Evolutionary conservation across 1,140 invertebrate genomes (phyloP).

Genomic region (Lineus longissimus): DNA sequence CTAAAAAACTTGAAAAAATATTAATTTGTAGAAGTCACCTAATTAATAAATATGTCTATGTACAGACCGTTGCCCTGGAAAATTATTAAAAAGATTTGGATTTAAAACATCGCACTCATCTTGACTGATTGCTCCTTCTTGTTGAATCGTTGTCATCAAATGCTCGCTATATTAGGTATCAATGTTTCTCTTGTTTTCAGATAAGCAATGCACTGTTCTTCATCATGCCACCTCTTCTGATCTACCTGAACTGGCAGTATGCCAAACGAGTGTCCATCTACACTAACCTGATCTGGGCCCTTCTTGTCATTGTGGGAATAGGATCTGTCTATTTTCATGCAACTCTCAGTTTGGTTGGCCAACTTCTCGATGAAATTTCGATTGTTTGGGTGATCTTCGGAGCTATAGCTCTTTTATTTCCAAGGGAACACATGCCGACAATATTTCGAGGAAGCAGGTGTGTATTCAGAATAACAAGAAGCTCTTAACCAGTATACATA

Average conservation of each 20-base stretch:
- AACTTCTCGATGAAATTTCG: conserved; percentile 73
- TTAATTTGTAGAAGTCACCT: no score
- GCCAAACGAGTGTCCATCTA: conserved; percentile 68
- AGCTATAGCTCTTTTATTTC: conserved; percentile 69
- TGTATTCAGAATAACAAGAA: no score
- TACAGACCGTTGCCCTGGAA: no score
- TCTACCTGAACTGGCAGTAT: conserved; percentile 72
- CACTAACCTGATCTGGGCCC: conserved; percentile 72
- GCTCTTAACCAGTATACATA: no score
- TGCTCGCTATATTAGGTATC: not conserved
- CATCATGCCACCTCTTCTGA: conserved; percentile 70
- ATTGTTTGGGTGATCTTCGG: conserved; percentile 78
- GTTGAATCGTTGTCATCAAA: not conserved
- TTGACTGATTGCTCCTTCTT: no score
- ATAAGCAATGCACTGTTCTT: conserved; percentile 77
- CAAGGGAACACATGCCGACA: conserved; percentile 61
- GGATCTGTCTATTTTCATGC: conserved; percentile 80
- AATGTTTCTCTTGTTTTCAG: conserved; percentile 54
- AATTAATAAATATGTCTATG: no score
- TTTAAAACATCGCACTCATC: no score
- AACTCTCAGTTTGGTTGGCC: conserved; percentile 73
- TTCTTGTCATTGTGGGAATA: conserved; percentile 72
- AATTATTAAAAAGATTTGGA: no score
- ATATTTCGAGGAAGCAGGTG: no score
- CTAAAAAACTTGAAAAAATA: no score